Base-by-base conservation (phyloP, 1,140 invertebrate species). In the Leptopilina clavipes region DNA sequence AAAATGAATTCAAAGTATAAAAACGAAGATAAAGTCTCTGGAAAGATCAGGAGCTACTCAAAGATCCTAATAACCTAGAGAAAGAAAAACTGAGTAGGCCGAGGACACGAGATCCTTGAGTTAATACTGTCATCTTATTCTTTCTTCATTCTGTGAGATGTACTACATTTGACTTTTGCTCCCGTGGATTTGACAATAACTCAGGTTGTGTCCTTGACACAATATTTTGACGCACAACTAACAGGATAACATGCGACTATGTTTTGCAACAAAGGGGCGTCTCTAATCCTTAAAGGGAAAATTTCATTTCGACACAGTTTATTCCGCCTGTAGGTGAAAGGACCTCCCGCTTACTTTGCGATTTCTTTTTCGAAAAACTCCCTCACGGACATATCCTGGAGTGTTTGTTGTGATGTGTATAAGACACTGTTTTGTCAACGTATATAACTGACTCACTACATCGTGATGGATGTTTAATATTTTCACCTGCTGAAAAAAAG, bases 201-300 rank as follows among this genome's bases (percentile, higher is more conserved):
- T 18, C 54, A 17, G 48, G 18, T 31, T 31, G 25, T 75, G 83
- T 45, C 85, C 86, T 87, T 87, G 85, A 84, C 84, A 84, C 79
- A 84, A 86, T 87, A 86, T 87, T 85, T 85, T 83, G 83, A 83
- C 80, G 72, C 71, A 48, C 52, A 65, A 25, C 22, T 10, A 25
- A n/a, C 59, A 31, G 25, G 59, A 65, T 65, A 65, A 14, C 11
- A 65, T 8, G 37, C 37, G 37, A 40, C 37, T 40, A 22, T 19
- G 11, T 52, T 52, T 22, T 17, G 71, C 22, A 44, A 72, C 43
- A 72, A n/a, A 22, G 76, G 56, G 70, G 77, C 56, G 17, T 59
- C 12, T 71, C 40, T 79, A 75, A 70, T 78, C 22, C 14, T n/a
- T 25, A 18, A 14, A 45, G 25, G 78, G 73, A 74, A 75, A 79